Percentiles rank a stretch among this genome's conserved stretches.
Conservation (phyloP, 2,113 vertebrate genomes). For the Cathartes aura region DNA sequence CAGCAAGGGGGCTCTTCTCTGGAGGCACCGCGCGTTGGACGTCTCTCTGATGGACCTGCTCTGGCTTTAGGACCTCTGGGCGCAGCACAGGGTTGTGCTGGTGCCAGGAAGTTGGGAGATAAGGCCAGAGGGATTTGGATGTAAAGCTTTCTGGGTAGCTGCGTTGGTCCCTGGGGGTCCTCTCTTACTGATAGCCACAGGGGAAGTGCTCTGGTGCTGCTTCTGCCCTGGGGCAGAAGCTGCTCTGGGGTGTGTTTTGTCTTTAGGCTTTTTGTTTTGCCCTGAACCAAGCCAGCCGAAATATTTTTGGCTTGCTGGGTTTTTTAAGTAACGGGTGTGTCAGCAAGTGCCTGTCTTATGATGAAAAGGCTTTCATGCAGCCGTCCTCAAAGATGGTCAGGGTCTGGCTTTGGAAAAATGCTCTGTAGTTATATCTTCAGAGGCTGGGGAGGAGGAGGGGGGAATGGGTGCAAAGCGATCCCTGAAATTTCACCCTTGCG, state of each 20-base stretch:
- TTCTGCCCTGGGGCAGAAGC: neutral
- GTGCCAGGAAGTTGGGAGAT: neutral
- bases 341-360: slow-evolving; percentile 25
- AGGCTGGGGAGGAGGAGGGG: neutral
- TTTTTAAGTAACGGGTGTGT: slow-evolving; percentile 67
- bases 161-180: neutral
- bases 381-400: neutral
- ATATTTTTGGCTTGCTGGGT: slow-evolving; percentile 55
- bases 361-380: slow-evolving; percentile 39
- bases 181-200: rapidly evolving
- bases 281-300: neutral
- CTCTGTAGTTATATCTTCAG: slow-evolving; percentile 30
- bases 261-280: neutral
- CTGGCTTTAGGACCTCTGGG: neutral
- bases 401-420: slow-evolving; percentile 28
- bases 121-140: neutral
- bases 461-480: neutral
- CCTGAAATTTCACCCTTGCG: slow-evolving; percentile 26
- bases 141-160: neutral
- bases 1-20: neutral
- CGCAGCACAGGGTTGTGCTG: neutral
- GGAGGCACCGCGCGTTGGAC: rapidly evolving
- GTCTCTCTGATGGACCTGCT: rapidly evolving
- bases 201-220: neutral
- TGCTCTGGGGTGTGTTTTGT: neutral